phyloP scores from a whole-genome alignment of 2,888 invertebrate species.

The Colostygia pectinataria region DNA sequence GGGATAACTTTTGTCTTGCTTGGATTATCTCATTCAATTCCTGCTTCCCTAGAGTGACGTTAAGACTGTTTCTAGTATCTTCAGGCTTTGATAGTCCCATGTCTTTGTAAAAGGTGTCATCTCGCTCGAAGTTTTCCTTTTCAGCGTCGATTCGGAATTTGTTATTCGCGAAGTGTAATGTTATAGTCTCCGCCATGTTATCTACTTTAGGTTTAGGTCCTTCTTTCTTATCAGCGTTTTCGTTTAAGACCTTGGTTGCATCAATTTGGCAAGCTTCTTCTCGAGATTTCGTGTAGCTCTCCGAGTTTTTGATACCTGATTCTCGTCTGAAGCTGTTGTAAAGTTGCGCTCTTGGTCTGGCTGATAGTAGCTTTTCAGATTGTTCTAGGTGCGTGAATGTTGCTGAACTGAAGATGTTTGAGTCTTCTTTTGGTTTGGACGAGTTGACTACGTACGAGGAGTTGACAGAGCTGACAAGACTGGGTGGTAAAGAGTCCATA shows the following conservation, averaged over 20 bases:
- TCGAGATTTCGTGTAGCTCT: conserved; percentile 70
- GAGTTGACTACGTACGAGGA: conserved; percentile 68
- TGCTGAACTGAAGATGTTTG: conserved; percentile 72
- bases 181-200: conserved; percentile 64
- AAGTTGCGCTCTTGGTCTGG: conserved; percentile 59
- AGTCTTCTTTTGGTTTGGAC: conserved; percentile 57
- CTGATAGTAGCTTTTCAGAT: conserved; percentile 66
- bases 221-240: conserved; percentile 65
- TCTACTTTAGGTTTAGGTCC: conserved; percentile 53
- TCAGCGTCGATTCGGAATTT: conserved; percentile 69
- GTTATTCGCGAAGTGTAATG: conserved; percentile 70
- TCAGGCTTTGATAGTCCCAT: conserved; percentile 60
- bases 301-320: conserved; percentile 57
- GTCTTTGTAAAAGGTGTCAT: conserved; percentile 72
- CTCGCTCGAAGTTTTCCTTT: conserved; percentile 74
- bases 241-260: conserved; percentile 64
- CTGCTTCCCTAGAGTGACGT: conserved; percentile 72
- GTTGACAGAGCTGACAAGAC: conserved; percentile 74
- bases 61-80: conserved; percentile 63
- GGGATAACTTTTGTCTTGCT: conserved; percentile 70
- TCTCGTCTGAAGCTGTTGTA: conserved; percentile 68
- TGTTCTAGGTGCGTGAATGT: conserved; percentile 75
- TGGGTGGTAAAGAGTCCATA: conserved; percentile 74
- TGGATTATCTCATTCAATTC: conserved; percentile 77
- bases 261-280: conserved; percentile 74